phyloP scores from a whole-genome alignment of 2,888 invertebrate species.

The Apomyelois bistriatella region DNA sequence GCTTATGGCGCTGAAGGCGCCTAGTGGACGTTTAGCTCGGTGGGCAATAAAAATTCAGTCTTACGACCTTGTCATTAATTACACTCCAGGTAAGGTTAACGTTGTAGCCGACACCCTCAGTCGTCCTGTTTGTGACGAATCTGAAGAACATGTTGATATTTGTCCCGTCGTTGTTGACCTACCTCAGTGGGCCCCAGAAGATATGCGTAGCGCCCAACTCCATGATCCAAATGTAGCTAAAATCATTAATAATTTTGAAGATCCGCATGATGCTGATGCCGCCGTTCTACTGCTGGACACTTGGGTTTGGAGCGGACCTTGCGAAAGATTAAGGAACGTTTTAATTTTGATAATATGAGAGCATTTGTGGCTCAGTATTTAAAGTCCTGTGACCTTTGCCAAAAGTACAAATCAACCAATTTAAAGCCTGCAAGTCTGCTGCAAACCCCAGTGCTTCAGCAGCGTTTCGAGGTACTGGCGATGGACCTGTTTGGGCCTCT shows the following conservation, averaged over 20 bases:
- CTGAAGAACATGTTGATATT: neutral
- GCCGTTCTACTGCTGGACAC: too few relatives aligned
- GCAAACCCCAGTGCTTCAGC: neutral
- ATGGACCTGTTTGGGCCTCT: neutral
- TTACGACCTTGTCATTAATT: neutral
- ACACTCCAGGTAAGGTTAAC: neutral
- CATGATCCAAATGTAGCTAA: neutral
- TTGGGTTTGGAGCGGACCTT: neutral
- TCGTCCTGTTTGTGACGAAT: too few relatives aligned
- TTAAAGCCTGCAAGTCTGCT: neutral
- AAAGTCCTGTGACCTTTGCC: too few relatives aligned
- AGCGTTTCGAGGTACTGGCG: neutral
- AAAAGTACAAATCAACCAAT: neutral
- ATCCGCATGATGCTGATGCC: neutral
- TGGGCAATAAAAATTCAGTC: neutral
- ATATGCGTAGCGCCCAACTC: neutral
- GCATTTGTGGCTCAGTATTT: neutral
- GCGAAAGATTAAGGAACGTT: conserved; percentile 1
- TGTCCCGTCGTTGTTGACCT: neutral
- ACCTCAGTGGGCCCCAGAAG: neutral
- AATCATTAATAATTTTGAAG: neutral
- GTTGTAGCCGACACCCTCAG: neutral
- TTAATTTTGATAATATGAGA: neutral
- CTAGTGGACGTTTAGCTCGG: neutral
- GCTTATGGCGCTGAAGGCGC: too few relatives aligned